Conservation (phyloP, 1,140 invertebrate species). For the Musca vetustissima region DNA sequence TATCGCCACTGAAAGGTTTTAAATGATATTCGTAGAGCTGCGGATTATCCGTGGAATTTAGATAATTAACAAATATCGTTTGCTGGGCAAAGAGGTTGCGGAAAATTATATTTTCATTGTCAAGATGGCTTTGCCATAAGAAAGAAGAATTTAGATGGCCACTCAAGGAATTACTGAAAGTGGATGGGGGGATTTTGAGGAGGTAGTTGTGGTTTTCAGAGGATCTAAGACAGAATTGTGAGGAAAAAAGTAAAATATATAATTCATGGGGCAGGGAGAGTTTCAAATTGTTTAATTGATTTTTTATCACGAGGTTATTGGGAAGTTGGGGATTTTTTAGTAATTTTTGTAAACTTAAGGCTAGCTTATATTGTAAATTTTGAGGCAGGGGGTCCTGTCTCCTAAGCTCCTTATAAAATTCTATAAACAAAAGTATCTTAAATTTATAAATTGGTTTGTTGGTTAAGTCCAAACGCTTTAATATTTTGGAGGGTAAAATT, state of each 20-base stretch:
- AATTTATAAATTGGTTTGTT: neutral
- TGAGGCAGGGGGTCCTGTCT: neutral
- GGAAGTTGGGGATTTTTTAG: neutral
- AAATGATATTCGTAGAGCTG: neutral
- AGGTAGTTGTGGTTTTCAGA: too few species aligned
- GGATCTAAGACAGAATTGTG: neutral
- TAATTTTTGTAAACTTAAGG: neutral
- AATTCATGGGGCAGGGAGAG: neutral
- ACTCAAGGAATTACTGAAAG: too few species aligned
- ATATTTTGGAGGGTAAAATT: constrained; percentile 11
- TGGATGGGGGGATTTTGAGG: too few species aligned
- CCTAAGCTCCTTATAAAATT: constrained; percentile 6
- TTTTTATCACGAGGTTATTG: neutral
- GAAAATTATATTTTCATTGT: constrained; percentile 2
- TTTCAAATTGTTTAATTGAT: constrained; percentile 3
- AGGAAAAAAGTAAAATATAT: neutral
- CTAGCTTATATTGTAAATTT: neutral
- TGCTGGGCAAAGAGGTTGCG: neutral
- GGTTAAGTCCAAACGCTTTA: constrained; percentile 2
- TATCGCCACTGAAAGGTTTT: neutral
- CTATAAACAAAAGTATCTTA: neutral
- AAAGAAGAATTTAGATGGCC: neutral
- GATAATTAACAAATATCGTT: constrained; percentile 6
- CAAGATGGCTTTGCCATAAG: neutral
- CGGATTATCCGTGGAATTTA: constrained; percentile 1